phyloP scores from a whole-genome alignment of 2,888 invertebrate genomes.

The Netelia melanura region DNA sequence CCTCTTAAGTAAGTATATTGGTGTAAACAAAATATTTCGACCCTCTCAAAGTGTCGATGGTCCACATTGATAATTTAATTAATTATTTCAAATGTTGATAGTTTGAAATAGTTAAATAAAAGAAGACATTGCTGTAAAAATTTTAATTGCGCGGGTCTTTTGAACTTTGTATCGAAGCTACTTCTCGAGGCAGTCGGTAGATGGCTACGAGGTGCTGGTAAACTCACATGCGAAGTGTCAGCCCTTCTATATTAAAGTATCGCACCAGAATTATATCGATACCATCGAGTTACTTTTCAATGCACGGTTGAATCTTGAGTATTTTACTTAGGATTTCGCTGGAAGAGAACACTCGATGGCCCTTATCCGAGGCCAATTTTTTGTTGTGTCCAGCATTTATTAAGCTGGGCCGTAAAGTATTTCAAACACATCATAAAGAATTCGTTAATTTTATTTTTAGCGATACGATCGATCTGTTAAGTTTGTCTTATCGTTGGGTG shows the following conservation, averaged over 20 bases:
- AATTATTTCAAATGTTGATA: too few relatives aligned
- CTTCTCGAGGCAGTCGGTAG: not conserved
- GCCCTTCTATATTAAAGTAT: not conserved
- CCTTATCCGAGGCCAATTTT: constrained; percentile 76
- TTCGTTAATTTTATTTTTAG: constrained; percentile 55
- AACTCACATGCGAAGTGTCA: constrained; percentile 10
- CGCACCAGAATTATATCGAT: constrained; percentile 79
- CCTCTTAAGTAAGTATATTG: too few relatives aligned
- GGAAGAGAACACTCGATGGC: constrained; percentile 80
- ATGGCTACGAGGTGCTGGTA: not conserved
- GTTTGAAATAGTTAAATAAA: too few relatives aligned
- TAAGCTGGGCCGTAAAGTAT: constrained; percentile 69
- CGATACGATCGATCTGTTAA: too few relatives aligned
- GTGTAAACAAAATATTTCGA: too few relatives aligned
- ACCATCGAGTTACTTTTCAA: constrained; percentile 74
- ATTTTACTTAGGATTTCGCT: constrained; percentile 86
- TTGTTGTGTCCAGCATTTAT: constrained; percentile 63
- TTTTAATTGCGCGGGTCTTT: too few relatives aligned
- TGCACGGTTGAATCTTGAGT: constrained; percentile 85
- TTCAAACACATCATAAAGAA: not conserved
- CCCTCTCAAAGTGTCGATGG: too few relatives aligned
- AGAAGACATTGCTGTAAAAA: too few relatives aligned
- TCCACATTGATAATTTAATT: too few relatives aligned
- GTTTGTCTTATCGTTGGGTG: too few relatives aligned
- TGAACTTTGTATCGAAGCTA: not conserved